Evolutionary conservation across 2,888 invertebrate genomes (phyloP).

Genomic region (Mylabris sibirica): DNA sequence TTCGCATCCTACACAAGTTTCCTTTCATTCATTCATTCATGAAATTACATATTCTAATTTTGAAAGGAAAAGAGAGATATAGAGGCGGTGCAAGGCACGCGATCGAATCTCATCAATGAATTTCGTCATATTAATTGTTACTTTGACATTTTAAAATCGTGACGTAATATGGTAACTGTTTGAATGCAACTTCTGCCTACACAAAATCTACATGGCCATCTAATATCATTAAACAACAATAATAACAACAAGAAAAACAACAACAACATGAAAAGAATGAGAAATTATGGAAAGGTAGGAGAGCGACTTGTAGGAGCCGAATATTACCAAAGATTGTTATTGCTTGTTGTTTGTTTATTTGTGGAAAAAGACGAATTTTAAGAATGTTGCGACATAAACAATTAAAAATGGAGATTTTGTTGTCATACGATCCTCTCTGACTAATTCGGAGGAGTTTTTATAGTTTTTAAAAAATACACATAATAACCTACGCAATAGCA

Average conservation of each 20-base stretch:
- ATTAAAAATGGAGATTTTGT: slow-evolving; percentile 11
- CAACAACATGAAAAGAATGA: not conserved
- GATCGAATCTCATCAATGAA: slow-evolving; percentile 55
- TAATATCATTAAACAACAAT: slow-evolving; percentile 8
- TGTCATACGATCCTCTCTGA: slow-evolving; percentile 1
- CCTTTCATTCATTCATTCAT: slow-evolving; percentile 50
- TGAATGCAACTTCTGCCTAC: slow-evolving; percentile 26
- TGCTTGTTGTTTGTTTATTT: not conserved
- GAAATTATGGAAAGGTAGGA: slow-evolving; percentile 1
- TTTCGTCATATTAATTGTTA: slow-evolving; percentile 47
- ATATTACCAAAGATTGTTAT: not conserved
- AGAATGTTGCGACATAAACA: slow-evolving; percentile 5
- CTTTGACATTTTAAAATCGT: slow-evolving; percentile 50
- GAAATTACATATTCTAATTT: slow-evolving; percentile 52
- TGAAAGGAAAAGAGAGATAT: slow-evolving; percentile 42
- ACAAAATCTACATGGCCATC: slow-evolving; percentile 5
- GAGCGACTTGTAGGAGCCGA: slow-evolving; percentile 10
- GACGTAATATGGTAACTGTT: slow-evolving; percentile 45
- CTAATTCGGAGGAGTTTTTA: slow-evolving; percentile 9
- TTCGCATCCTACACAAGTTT: slow-evolving; percentile 35
- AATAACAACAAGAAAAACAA: slow-evolving; percentile 4
- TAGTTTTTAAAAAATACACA: slow-evolving; percentile 5
- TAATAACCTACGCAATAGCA: slow-evolving; percentile 6
- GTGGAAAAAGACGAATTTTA: not conserved
- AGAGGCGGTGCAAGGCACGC: slow-evolving; percentile 46